These are phyloP conservation scores for Meliscaeva auricollis DNA, from an alignment of 2,888 invertebrate genomes.

Conservation along the genomic window DNA sequence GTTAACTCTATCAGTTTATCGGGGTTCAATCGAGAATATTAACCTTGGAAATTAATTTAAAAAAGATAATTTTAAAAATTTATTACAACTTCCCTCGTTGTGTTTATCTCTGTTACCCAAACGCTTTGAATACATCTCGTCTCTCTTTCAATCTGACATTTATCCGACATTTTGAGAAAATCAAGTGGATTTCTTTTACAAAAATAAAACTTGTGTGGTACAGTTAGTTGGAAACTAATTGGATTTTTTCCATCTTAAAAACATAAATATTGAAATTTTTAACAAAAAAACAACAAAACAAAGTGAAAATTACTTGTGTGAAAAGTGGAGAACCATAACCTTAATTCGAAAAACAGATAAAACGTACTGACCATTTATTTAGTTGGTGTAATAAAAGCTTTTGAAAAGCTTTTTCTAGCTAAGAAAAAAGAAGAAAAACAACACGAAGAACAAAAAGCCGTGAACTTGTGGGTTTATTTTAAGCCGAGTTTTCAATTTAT, in stretches of 20 bases:
- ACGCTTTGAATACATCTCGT: slow-evolving; percentile 35
- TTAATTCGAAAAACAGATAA: slow-evolving; percentile 1
- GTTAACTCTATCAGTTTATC: background rate
- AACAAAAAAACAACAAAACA: slow-evolving; percentile 1
- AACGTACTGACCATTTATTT: background rate
- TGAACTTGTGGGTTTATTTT: slow-evolving; percentile 65
- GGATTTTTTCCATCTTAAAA: slow-evolving; percentile 51
- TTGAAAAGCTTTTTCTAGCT: slow-evolving; percentile 5
- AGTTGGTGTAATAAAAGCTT: slow-evolving; percentile 35
- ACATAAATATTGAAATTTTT: slow-evolving; percentile 31
- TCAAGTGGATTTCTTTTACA: slow-evolving; percentile 57
- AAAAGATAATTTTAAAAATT: background rate
- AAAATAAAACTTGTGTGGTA: slow-evolving; percentile 15
- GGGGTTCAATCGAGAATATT: background rate
- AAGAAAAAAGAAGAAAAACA: slow-evolving; percentile 19
- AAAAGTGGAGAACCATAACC: slow-evolving; percentile 55
- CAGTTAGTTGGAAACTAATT: slow-evolving; percentile 69
- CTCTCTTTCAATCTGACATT: slow-evolving; percentile 71
- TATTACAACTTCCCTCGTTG: slow-evolving; percentile 10
- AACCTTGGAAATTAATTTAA: background rate
- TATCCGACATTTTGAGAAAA: slow-evolving; percentile 74
- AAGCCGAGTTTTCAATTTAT: slow-evolving; percentile 47
- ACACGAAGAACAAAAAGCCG: slow-evolving; percentile 29
- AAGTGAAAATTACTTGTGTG: slow-evolving; percentile 13
- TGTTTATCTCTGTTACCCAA: slow-evolving; percentile 65